Evolutionary conservation across 2,888 invertebrate genomes (phyloP), one percentile per base, ranked within the genome.

Genomic region (Leucophora obtusa): DNA sequence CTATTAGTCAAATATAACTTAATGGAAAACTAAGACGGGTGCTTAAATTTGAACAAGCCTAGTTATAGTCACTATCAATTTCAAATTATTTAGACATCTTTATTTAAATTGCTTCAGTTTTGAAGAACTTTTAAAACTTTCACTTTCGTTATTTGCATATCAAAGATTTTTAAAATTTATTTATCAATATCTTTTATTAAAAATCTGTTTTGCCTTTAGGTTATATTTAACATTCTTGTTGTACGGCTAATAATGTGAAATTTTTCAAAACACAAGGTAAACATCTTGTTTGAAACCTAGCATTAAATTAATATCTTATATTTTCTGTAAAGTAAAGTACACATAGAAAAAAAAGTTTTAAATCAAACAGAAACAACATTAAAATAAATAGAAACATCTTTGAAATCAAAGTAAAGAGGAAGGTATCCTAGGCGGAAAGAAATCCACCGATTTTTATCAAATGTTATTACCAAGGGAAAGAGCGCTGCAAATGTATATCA

Each of bases 1-100:
- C 84, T 86, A 88, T 88, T 88, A 87, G 86, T 88, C 88, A 87
- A 84, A 85, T 71, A 7, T 28, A 75, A 72, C 73, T 54, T 56
- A 77, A 77, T 74, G 7, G 1, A 15, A 33, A 5, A 8, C 7
- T 33, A 28, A 35, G 7, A 28, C n/a, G 17, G 58, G 7, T 35
- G n/a, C 9, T 8, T n/a, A 24, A 58, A 14, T 35, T 35, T 10
- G 10, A 10, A 35, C 35, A 10, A 35, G n/a, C n/a, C n/a, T n/a
- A n/a, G n/a, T n/a, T n/a, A n/a, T n/a, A n/a, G n/a, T n/a, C n/a
- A n/a, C n/a, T n/a, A n/a, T n/a, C n/a, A n/a, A n/a, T n/a, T n/a
- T n/a, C n/a, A n/a, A n/a, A n/a, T n/a, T n/a, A n/a, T n/a, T n/a
- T n/a, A n/a, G n/a, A n/a, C n/a, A n/a, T n/a, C 21, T 3, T 21